These are phyloP conservation scores for Parazoanthus swiftii DNA, from an alignment of 92 coral and sea anemone genomes.

Conservation along the genomic window DNA sequence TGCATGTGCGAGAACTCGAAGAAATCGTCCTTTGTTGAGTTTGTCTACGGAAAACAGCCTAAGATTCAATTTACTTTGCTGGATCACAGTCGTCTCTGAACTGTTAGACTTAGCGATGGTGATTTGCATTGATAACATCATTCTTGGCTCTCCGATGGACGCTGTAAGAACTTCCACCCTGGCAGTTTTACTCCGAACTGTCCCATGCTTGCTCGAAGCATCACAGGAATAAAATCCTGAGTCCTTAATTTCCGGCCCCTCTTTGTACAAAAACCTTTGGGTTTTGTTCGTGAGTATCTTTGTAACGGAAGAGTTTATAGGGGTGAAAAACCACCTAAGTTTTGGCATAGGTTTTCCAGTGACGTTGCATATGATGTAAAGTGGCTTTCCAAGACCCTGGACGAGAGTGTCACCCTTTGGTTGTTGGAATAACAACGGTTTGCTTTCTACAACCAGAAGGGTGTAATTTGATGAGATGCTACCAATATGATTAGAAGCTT, in stretches of 20 bases:
- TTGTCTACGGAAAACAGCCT: neutral
- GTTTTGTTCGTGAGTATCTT: conserved; percentile 37
- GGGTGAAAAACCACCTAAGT: conserved; percentile 59
- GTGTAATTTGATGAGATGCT: conserved; percentile 59
- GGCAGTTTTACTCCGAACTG: conserved; percentile 49
- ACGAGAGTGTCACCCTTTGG: conserved; percentile 44
- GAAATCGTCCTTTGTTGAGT: neutral
- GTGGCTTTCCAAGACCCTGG: conserved; percentile 38
- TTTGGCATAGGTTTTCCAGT: conserved; percentile 62
- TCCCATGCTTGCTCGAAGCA: conserved; percentile 60
- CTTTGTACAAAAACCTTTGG: conserved; percentile 44
- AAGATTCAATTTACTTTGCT: neutral
- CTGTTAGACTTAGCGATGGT: conserved; percentile 23
- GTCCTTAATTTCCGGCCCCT: conserved; percentile 35
- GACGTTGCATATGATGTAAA: conserved; percentile 55
- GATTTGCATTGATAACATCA: conserved; percentile 49
- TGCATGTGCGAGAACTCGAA: conserved; percentile 1
- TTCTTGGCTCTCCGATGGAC: conserved; percentile 59
- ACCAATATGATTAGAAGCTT: conserved; percentile 59
- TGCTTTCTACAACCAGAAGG: conserved; percentile 48
- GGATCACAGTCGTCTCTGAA: neutral
- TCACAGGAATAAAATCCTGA: conserved; percentile 60
- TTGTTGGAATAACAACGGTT: conserved; percentile 54
- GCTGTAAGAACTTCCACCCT: conserved; percentile 55
- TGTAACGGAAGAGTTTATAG: conserved; percentile 36